Percentiles rank a stretch among this genome's conserved stretches.
phyloP scores from a whole-genome alignment of 1,140 invertebrate species.

The Bombus breviceps region DNA sequence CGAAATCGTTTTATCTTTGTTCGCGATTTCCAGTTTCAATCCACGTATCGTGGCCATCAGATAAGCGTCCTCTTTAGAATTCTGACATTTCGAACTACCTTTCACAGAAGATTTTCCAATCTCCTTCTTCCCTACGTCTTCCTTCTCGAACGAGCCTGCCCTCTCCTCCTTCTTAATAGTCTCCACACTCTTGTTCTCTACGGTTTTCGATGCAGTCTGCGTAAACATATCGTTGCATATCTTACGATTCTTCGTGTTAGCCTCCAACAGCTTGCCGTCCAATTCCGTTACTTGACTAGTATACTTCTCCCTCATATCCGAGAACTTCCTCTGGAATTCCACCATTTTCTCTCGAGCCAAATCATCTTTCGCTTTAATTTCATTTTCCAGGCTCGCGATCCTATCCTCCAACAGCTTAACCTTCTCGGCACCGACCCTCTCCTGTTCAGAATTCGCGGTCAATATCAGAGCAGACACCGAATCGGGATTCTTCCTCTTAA shows the following conservation, averaged over 20 bases:
- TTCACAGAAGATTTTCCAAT: slow-evolving; percentile 57
- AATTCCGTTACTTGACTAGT: slow-evolving; percentile 88
- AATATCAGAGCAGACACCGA: slow-evolving; percentile 89
- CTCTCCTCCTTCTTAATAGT: slow-evolving; percentile 60
- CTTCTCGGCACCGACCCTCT: slow-evolving; percentile 78
- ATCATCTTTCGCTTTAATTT: slow-evolving; percentile 86
- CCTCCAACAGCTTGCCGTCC: slow-evolving; percentile 82
- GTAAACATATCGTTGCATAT: slow-evolving; percentile 71
- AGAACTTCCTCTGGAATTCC: slow-evolving; percentile 88
- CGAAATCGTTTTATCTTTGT: slow-evolving; percentile 87
- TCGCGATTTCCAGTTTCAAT: slow-evolving; percentile 87
- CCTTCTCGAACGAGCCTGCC: slow-evolving; percentile 42
- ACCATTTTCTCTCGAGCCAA: slow-evolving; percentile 87
- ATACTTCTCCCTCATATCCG: slow-evolving; percentile 90
- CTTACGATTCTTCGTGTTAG: slow-evolving; percentile 66
- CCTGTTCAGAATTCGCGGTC: slow-evolving; percentile 85
- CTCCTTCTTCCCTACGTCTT: slow-evolving; percentile 46
- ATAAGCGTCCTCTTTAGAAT: slow-evolving; percentile 88
- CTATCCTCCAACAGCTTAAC: slow-evolving; percentile 87
- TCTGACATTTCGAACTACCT: slow-evolving; percentile 73
- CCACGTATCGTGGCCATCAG: slow-evolving; percentile 90
- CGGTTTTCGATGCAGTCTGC: slow-evolving; percentile 68
- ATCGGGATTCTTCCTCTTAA: slow-evolving; percentile 90
- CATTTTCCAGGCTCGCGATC: slow-evolving; percentile 87
- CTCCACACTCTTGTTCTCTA: slow-evolving; percentile 65